Evolutionary conservation across 2,888 invertebrate genomes (phyloP), one percentile per base, ranked within the genome.

Genomic region (Drosophila monieri): DNA sequence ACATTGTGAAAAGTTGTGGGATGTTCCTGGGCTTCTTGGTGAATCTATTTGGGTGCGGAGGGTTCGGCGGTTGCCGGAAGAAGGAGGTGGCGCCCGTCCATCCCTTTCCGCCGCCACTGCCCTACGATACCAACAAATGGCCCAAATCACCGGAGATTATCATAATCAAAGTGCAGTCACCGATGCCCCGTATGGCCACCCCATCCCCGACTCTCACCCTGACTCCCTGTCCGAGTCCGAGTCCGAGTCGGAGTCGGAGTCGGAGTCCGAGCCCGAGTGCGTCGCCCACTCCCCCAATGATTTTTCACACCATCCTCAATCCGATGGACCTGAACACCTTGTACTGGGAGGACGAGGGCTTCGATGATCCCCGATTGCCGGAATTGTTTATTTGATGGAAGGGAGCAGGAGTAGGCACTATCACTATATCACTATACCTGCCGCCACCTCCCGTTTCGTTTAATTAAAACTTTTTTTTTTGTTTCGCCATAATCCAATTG

Each of bases 311-410:
- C 1, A 30, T 30, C 4, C 21, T 37, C 39, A 59, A 23, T 32
- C n/a, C 39, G 23, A 30, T 39, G 60, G 39, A 47, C 3, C 14
- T 21, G 27, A 62, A 66, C 10, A 18, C 18, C 10, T 41, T 41
- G 39, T 27, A 54, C 2, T 39, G 49, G 12, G 32, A 71, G 30
- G 57, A 62, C 12, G 71, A 44, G 0, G 87, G 81, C 6, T 81
- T 56, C 8, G 81, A 81, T 30, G 81, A 81, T 78, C 81, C 81
- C 5, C 74, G 81, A 0, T 44, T 85, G 49, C 85, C 81, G 4
- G 81, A 87, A 25, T 8, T 78, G 32, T 74, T 78, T 14, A 87
- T 81, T 15, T 73, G 51, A 23, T 23, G 4, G 21, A 23, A 23
- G 21, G 21, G 0, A 3, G 21, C 2, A 18, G 21, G 4, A 23